Evolutionary conservation across 2,888 invertebrate genomes (phyloP).

Genomic region (Frankliniella fusca): DNA sequence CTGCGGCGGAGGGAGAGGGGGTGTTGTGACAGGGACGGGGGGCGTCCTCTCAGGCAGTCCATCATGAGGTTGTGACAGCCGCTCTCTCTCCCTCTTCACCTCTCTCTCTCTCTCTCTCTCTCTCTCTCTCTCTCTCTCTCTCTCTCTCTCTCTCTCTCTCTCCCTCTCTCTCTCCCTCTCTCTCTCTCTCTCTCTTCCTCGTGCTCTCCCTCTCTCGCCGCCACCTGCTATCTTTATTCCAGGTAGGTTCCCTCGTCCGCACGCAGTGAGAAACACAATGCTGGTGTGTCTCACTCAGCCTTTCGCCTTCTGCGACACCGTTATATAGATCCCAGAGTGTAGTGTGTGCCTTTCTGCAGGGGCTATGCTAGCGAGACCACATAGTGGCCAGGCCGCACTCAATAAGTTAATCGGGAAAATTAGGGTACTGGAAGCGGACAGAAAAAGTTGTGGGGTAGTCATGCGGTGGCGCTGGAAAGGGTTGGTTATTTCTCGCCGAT

Average conservation of each 20-base stretch:
- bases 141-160: slow-evolving; percentile 30
- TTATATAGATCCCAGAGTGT: neutral
- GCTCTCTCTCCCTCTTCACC: slow-evolving; percentile 37
- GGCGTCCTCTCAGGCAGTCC: neutral
- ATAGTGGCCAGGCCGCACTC: too few relatives aligned
- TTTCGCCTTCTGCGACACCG: neutral
- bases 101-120: slow-evolving; percentile 42
- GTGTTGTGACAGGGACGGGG: too few relatives aligned
- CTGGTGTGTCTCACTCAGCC: neutral
- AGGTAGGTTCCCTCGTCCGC: slow-evolving; percentile 27
- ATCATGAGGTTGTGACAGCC: neutral
- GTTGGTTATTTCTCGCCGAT: too few relatives aligned
- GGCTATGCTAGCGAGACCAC: too few relatives aligned
- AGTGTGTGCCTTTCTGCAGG: too few relatives aligned
- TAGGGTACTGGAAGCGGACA: too few relatives aligned
- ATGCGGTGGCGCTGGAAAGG: too few relatives aligned
- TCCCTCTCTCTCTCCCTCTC: slow-evolving; percentile 29
- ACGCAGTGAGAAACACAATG: neutral
- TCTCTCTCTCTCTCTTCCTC: slow-evolving; percentile 32
- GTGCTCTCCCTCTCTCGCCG: slow-evolving; percentile 35
- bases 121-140: slow-evolving; percentile 39
- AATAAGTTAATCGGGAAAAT: too few relatives aligned
- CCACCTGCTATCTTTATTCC: slow-evolving; percentile 17
- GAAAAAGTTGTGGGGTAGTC: too few relatives aligned
- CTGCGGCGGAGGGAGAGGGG: too few relatives aligned